phyloP scores from a whole-genome alignment of 2,113 vertebrate species.

The Amia ocellicauda region DNA sequence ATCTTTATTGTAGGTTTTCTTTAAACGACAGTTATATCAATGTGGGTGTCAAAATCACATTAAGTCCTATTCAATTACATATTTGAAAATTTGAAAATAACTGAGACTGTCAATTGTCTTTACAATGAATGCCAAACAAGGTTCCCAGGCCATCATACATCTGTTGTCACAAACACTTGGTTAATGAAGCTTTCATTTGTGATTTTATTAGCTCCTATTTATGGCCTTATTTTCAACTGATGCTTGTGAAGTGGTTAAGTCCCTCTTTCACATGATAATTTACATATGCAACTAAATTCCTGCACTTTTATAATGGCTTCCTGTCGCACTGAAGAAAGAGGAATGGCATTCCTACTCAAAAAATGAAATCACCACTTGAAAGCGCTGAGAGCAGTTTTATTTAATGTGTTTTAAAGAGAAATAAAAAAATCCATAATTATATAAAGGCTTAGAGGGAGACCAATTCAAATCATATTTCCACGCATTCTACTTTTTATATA shows the following conservation, averaged over 20 bases:
- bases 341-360: not conserved
- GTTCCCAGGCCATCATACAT: not conserved
- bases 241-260: constrained; percentile 1
- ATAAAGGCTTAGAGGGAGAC: not conserved
- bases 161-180: not conserved
- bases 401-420: not conserved
- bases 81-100: not conserved
- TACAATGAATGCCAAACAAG: not conserved
- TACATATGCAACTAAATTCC: constrained; percentile 3
- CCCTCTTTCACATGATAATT: not conserved
- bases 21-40: no score
- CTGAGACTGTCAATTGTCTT: not conserved
- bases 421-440: not conserved
- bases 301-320: not conserved
- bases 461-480: not conserved
- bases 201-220: not conserved
- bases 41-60: no score
- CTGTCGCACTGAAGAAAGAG: not conserved
- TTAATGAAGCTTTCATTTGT: not conserved
- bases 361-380: not conserved
- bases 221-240: constrained; percentile 2
- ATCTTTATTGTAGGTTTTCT: no score
- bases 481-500: not conserved
- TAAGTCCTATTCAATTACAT: not conserved
- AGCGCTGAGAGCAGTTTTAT: not conserved